Evolutionary conservation across 2,113 vertebrate species (phyloP).

Genomic region (Ophthalmolycus amberensis): DNA sequence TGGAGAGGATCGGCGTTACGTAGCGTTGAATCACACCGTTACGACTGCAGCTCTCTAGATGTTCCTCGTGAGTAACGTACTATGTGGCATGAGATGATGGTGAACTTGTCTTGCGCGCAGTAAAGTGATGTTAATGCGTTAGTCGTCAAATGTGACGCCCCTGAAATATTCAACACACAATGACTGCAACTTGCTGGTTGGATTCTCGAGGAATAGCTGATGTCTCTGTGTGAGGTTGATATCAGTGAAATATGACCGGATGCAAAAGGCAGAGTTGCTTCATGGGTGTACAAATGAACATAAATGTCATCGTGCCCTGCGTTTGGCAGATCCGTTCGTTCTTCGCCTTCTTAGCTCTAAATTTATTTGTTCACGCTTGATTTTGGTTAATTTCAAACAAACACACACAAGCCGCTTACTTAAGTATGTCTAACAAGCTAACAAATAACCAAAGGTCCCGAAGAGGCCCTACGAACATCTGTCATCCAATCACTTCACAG

Average conservation of each 20-base stretch:
- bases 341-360: not conserved
- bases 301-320: slow-evolving; percentile 5
- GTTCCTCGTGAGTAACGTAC: not conserved
- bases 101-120: slow-evolving; percentile 2
- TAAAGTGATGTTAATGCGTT: slow-evolving; percentile 33
- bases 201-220: slow-evolving; percentile 15
- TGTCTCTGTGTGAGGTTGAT: slow-evolving; percentile 4
- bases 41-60: not conserved
- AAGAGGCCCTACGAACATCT: slow-evolving; percentile 21
- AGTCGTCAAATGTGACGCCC: slow-evolving; percentile 15
- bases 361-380: slow-evolving; percentile 4
- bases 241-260: slow-evolving; percentile 16
- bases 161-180: slow-evolving; percentile 39
- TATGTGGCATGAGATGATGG: not conserved
- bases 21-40: not conserved
- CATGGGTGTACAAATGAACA: not conserved
- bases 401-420: not conserved
- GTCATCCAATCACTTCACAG: not conserved
- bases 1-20: not conserved
- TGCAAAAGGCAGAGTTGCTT: slow-evolving; percentile 9
- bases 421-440: not conserved
- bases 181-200: slow-evolving; percentile 12
- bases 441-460: slow-evolving; percentile 6
- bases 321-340: not conserved
- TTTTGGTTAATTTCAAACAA: not conserved